Conservation (phyloP, 2,888 invertebrate species). For the Pandemis heparana region DNA sequence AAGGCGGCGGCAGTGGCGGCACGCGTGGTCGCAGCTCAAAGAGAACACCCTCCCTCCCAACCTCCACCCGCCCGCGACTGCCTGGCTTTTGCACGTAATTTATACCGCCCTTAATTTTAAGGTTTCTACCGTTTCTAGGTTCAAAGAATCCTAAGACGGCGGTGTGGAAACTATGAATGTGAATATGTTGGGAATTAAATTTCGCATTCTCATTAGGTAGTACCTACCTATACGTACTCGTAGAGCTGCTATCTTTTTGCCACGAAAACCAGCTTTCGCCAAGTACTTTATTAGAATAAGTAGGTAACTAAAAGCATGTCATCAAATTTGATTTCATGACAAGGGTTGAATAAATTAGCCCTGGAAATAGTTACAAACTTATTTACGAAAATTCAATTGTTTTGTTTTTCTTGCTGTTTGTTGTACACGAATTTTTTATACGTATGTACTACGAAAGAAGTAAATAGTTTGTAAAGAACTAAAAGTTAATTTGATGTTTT, state of each 20-base stretch:
- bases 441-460: too few relatives aligned
- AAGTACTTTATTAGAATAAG: background rate
- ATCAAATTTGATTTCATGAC: too few relatives aligned
- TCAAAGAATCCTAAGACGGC: background rate
- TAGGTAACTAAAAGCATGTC: background rate
- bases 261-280: background rate
- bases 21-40: slow-evolving; percentile 17
- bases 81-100: slow-evolving; percentile 29
- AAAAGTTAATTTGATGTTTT: too few relatives aligned
- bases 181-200: background rate
- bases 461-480: too few relatives aligned
- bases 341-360: too few relatives aligned
- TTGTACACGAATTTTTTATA: too few relatives aligned
- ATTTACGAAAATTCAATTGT: too few relatives aligned
- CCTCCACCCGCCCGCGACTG: background rate
- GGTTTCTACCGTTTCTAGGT: background rate
- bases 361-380: too few relatives aligned
- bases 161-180: background rate
- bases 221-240: too few relatives aligned
- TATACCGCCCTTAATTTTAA: slow-evolving; percentile 27
- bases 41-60: background rate
- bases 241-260: background rate
- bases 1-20: slow-evolving; percentile 7
- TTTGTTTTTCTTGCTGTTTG: too few relatives aligned
- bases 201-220: background rate